Percentiles rank a stretch among this genome's conserved stretches.
Evolutionary conservation across 2,888 invertebrate species (phyloP).

Genomic region (Ceraclea dissimilis): DNA sequence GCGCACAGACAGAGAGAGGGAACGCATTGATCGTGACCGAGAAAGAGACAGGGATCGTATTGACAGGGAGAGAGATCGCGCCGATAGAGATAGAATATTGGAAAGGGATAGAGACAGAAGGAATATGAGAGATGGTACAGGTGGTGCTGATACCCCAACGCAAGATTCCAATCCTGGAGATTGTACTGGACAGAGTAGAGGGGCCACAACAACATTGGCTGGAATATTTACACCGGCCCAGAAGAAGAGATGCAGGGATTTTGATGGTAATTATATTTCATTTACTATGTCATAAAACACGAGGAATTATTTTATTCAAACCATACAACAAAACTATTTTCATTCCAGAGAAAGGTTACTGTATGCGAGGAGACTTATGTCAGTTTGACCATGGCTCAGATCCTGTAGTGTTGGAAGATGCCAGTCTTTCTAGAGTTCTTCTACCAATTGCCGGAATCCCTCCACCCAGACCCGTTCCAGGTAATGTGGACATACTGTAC

Average conservation of each 20-base stretch:
- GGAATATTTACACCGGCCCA: conserved; percentile 33
- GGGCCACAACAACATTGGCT: conserved; percentile 32
- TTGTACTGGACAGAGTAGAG: conserved; percentile 46
- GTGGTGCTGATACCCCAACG: conserved; percentile 46
- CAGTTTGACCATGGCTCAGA: conserved; percentile 96
- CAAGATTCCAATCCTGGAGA: conserved; percentile 53
- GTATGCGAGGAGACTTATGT: conserved; percentile 94
- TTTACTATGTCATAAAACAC: background rate
- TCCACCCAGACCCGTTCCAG: conserved; percentile 18
- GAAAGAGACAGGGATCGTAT: conserved; percentile 29
- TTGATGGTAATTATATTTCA: conserved; percentile 58
- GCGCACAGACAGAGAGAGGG: conserved; percentile 16
- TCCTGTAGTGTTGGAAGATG: conserved; percentile 90
- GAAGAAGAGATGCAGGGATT: conserved; percentile 77
- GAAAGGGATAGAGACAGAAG: conserved; percentile 30
- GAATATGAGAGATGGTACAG: conserved; percentile 32
- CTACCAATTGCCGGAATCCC: conserved; percentile 36
- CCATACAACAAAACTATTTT: no score
- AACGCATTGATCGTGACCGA: conserved; percentile 7
- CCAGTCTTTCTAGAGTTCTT: conserved; percentile 44
- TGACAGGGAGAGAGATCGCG: conserved; percentile 33
- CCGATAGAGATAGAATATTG: conserved; percentile 32
- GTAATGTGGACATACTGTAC: no score
- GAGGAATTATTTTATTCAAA: no score
- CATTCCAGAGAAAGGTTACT: conserved; percentile 79